Conservation (phyloP, 2,113 vertebrate species). For the Leptobrachium leishanense region DNA sequence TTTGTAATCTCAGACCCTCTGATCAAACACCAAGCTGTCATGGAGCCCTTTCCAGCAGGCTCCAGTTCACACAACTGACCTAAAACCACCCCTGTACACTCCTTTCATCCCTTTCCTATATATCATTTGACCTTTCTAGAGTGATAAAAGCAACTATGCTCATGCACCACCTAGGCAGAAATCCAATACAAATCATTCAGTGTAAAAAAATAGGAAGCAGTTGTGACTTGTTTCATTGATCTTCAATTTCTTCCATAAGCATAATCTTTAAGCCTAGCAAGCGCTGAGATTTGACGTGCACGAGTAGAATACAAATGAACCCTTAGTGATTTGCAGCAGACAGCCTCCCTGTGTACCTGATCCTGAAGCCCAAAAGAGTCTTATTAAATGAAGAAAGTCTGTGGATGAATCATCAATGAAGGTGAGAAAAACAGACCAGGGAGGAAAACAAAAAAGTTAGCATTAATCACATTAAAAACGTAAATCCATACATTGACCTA, state of each 20-base stretch:
- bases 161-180: too few relatives aligned
- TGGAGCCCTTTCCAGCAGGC: too few relatives aligned
- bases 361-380: constrained; percentile 31
- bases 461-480: neutral
- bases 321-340: constrained; percentile 32
- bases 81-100: too few relatives aligned
- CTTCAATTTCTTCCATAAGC: neutral
- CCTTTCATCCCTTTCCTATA: too few relatives aligned
- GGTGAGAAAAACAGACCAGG: constrained; percentile 8
- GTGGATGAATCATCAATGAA: constrained; percentile 12
- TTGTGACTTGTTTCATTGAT: too few relatives aligned
- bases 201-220: too few relatives aligned
- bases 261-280: constrained; percentile 30
- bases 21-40: too few relatives aligned
- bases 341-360: constrained; percentile 26
- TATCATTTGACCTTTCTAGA: too few relatives aligned
- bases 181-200: too few relatives aligned
- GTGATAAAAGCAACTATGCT: too few relatives aligned
- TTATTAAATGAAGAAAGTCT: constrained; percentile 36
- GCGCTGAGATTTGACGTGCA: constrained; percentile 17
- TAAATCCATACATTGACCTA: neutral
- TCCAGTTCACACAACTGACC: too few relatives aligned
- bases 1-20: too few relatives aligned
- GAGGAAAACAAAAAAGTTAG: neutral
- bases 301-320: constrained; percentile 40